phyloP scores from a whole-genome alignment of 2,797 vertebrate species.

The Cuculus canorus region DNA sequence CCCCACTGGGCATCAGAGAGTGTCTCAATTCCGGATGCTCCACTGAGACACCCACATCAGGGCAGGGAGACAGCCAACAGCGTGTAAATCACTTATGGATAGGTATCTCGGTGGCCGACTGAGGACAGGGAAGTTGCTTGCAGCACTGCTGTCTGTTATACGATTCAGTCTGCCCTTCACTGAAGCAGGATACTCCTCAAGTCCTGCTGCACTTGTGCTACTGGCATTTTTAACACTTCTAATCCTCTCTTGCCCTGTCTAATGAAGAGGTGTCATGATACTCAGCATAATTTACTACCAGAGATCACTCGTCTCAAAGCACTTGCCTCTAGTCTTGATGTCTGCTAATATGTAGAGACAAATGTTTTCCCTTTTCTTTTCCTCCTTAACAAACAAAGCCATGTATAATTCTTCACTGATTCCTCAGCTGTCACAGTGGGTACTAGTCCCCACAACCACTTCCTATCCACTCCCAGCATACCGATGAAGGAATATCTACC shows the following conservation, averaged over 20 bases:
- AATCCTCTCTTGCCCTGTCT: background rate
- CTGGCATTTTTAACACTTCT: background rate
- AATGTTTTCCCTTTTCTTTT: background rate
- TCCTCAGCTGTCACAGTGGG: background rate
- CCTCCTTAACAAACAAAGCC: background rate
- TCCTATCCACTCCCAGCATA: background rate
- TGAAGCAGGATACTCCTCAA: background rate
- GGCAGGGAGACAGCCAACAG: background rate
- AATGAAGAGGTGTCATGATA: background rate
- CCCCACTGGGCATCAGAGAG: background rate
- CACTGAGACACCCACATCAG: background rate
- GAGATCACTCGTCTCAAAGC: background rate
- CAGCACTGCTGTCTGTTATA: background rate
- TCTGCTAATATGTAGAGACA: background rate
- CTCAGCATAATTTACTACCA: background rate
- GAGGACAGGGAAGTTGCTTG: background rate
- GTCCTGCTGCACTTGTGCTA: background rate
- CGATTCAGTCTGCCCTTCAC: background rate
- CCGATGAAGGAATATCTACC: background rate
- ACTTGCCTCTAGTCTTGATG: background rate
- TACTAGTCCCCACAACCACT: background rate
- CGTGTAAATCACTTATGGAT: background rate
- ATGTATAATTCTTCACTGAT: background rate
- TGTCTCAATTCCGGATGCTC: background rate
- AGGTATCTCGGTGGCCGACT: background rate